Evolutionary conservation across 37 sponge, comb jelly and placozoan species (phyloP), one percentile per base, ranked within the genome.

Genomic region (Cliona cf. orientalis): DNA sequence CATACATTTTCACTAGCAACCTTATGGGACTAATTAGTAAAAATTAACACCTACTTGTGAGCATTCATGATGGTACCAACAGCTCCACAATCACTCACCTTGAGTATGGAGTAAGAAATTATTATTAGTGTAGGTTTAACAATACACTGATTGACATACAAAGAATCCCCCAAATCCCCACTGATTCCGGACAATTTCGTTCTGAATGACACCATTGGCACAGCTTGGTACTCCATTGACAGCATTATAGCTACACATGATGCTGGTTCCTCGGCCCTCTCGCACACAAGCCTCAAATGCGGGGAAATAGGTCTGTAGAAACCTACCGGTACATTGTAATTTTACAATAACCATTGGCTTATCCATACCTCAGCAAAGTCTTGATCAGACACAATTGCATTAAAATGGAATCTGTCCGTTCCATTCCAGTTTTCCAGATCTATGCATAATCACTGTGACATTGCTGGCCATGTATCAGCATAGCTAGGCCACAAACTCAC

Each of bases 81-180:
- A 23, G 94, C 94, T 35, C 94, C 94, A 93, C 94, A 90, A 55
- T 94, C 90, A 78, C 95, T 87, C 5, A 89, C 89, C 94, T 89
- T n/a, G n/a, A n/a, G n/a, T n/a, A 26, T 17, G 21, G 42, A 64
- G 44, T 17, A 69, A n/a, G 0, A 62, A 11, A 46, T 25, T 1
- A 0, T 31, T 6, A 28, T 29, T 55, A 33, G 57, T 44, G 69
- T n/a, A n/a, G n/a, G n/a, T n/a, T n/a, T n/a, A n/a, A 25, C 36
- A 4, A 14, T 22, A 40, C 49, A 26, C 5, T 11, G 31, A 25
- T 28, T 3, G 1, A 76, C 74, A 72, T 28, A 92, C 93, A 38
- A 89, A 76, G 60, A 78, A 88, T 66, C 88, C 88, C 21, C 79
- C 55, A 72, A 87, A 87, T 5, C 87, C 88, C 88, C 88, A 92